Evolutionary conservation across 2,797 vertebrate genomes (phyloP).

Genomic region (Gila robusta): DNA sequence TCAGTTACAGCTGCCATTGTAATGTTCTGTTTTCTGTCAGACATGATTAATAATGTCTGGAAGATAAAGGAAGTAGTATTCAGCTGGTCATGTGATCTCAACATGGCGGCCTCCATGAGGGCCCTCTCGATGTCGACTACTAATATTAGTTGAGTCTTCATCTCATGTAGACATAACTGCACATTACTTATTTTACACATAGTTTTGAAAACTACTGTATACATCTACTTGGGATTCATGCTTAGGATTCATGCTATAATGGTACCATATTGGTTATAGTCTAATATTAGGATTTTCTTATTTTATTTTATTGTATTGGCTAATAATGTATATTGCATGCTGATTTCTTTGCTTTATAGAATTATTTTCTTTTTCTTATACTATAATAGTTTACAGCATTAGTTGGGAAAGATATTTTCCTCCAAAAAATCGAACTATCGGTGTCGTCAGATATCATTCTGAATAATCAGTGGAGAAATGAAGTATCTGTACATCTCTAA

Average conservation of each 20-base stretch:
- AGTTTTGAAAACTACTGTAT: neutral
- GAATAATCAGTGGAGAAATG: fast-evolving
- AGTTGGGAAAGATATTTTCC: too few species aligned
- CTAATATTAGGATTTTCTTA: neutral
- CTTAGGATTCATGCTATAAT: too few species aligned
- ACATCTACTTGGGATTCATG: neutral
- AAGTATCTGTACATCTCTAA: neutral
- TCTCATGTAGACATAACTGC: neutral
- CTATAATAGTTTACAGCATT: too few species aligned
- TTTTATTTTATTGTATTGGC: neutral
- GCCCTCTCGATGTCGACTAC: neutral
- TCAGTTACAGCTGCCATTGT: neutral
- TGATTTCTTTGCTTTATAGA: neutral
- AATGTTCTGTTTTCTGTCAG: neutral
- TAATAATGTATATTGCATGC: neutral
- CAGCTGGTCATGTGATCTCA: neutral
- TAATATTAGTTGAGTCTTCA: neutral
- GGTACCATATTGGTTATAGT: neutral
- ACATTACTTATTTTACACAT: neutral
- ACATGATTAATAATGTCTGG: neutral
- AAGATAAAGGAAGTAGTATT: neutral
- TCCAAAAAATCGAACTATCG: too few species aligned
- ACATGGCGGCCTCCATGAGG: too few species aligned
- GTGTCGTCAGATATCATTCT: neutral
- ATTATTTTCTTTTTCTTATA: neutral